Evolutionary conservation across 1,140 invertebrate genomes (phyloP), one percentile per base, ranked within the genome.

Genomic region (Papilio polytes): DNA sequence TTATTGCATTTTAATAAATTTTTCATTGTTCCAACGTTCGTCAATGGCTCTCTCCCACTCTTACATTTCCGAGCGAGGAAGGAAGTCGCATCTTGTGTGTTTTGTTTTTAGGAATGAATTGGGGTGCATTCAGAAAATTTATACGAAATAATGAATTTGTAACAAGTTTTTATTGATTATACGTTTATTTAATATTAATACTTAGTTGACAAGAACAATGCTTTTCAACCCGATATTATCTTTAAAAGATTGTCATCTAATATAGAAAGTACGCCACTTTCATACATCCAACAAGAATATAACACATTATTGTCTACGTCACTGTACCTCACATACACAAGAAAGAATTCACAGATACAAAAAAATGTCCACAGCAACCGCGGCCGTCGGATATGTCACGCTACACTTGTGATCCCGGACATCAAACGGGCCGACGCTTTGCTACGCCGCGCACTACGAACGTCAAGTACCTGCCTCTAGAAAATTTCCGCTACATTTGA

Each of bases 1-100:
- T 94, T 94, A 94, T 94, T 91, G 92, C 92, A 94, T 94, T 94
- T 94, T 94, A 94, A 94, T 94, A 92, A 92, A 92, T 91, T 90
- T 36, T 92, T 94, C 93, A 94, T 94, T 94, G 93, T 94, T 93
- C 84, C 82, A 85, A 78, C 81, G 36, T 56, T 85, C 86, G 85
- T 92, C 86, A 86, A 90, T 89, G 88, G 85, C 77, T 77, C 84
- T 86, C 85, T 86, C 88, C 84, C 26, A 12, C 22, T 63, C 9
- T 66, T 22, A 26, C 81, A 80, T 87, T 93, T 94, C 91, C 89
- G 80, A 92, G 83, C 84, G 87, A 90, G 93, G 93, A 94, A 94
- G 93, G 93, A 94, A 94, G 88, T 87, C 80, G 83, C 77, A 80
- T 76, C 78, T 88, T 85, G 85, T 87, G 85, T 53, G 85, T 89